Evolutionary conservation across 2,113 vertebrate genomes (phyloP).

Genomic region (Rattus rattus): DNA sequence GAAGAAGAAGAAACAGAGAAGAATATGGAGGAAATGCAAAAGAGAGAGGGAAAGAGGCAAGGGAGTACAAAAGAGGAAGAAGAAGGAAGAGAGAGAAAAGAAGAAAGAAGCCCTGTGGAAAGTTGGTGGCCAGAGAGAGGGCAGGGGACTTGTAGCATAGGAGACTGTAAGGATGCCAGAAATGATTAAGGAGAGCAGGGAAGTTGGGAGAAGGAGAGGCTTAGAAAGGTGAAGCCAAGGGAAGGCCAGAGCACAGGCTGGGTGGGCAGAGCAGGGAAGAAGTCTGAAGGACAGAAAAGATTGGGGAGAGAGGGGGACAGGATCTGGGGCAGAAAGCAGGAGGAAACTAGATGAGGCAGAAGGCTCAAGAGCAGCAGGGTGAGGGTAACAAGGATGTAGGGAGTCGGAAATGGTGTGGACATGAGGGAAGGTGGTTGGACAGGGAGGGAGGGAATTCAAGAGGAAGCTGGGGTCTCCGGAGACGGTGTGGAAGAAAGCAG

Average conservation of each 20-base stretch:
- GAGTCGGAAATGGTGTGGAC: neutral
- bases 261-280: neutral
- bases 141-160: neutral
- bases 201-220: neutral
- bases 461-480: neutral
- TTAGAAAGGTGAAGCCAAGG: neutral
- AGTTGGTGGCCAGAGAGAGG: neutral
- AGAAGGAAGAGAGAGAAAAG: no score
- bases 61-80: no score
- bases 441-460: neutral
- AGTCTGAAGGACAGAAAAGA: neutral
- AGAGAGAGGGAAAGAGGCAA: no score
- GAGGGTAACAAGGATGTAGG: no score
- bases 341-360: neutral
- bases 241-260: neutral
- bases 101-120: neutral
- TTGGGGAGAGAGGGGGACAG: neutral
- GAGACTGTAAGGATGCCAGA: neutral
- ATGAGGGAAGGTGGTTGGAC: neutral
- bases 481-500: neutral
- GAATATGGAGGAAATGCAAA: no score
- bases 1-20: no score
- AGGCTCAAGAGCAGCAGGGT: no score
- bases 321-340: neutral
- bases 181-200: neutral